A percentile compares a stretch with the other conserved stretches of the same genome.
phyloP scores from a whole-genome alignment of 37 sponge, comb jelly and placozoan genomes.

The Petrosia ficiformis region DNA sequence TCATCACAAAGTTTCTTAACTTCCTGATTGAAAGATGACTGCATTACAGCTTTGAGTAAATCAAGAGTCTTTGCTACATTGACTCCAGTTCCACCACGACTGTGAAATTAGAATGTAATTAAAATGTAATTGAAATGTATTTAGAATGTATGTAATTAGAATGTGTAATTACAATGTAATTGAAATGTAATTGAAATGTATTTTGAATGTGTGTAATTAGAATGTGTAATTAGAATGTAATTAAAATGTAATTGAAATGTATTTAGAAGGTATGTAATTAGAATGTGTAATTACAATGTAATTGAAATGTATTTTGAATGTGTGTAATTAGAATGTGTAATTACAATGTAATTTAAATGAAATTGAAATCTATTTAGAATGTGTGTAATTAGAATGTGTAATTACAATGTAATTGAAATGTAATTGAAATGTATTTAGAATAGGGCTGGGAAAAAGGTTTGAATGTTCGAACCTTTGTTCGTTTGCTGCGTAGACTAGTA shows the following conservation, averaged over 20 bases:
- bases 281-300: neutral
- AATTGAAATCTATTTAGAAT: too few relatives aligned
- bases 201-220: conserved; percentile 13
- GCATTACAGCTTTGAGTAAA: conserved; percentile 70
- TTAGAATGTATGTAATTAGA: conserved; percentile 6
- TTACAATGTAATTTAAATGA: too few relatives aligned
- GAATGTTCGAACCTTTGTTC: too few relatives aligned
- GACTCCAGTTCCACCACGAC: conserved; percentile 44
- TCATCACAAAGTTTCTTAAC: conserved; percentile 64
- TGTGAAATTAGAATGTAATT: neutral
- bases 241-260: neutral
- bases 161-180: neutral
- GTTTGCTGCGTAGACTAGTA: too few relatives aligned
- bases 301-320: neutral
- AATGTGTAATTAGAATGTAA: neutral
- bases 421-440: too few relatives aligned
- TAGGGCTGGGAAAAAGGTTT: too few relatives aligned
- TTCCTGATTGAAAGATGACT: conserved; percentile 76
- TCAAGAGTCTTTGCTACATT: conserved; percentile 71
- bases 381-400: too few relatives aligned
- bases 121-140: neutral
- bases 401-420: too few relatives aligned
- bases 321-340: conserved; percentile 1
- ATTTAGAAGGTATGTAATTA: conserved; percentile 5
- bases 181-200: neutral